Percentiles rank a stretch among this genome's conserved stretches.
phyloP scores from a whole-genome alignment of 2,888 invertebrate genomes.

The Azorinus chamasolen region DNA sequence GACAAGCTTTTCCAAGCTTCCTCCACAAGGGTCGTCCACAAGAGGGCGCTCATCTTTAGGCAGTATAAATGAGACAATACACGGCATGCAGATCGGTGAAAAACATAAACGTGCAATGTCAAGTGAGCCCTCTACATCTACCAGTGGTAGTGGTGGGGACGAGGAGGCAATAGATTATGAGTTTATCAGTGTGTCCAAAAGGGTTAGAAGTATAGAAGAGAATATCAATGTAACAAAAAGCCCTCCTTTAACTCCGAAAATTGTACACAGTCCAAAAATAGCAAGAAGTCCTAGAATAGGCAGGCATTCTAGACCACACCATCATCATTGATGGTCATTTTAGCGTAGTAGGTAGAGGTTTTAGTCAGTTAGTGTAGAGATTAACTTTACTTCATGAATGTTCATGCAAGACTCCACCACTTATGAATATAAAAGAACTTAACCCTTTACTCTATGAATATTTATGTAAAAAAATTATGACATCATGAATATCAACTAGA shows the following conservation, averaged over 20 bases:
- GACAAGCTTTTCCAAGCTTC: constrained; percentile 10
- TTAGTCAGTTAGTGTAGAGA: no score
- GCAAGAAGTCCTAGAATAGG: constrained; percentile 54
- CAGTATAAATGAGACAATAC: constrained; percentile 28
- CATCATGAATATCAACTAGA: no score
- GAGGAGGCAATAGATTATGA: constrained; percentile 46
- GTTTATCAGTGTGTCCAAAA: constrained; percentile 59
- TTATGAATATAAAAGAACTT: no score
- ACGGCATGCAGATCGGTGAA: constrained; percentile 38
- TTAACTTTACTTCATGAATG: no score
- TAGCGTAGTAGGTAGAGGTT: no score
- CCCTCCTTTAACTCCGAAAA: constrained; percentile 54
- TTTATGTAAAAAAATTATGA: no score
- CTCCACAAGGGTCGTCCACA: neutral
- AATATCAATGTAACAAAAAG: constrained; percentile 10
- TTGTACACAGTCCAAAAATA: constrained; percentile 49
- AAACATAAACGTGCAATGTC: constrained; percentile 58
- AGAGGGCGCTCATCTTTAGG: neutral
- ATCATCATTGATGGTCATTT: constrained; percentile 13
- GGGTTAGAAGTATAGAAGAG: constrained; percentile 54
- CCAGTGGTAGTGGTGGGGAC: constrained; percentile 14
- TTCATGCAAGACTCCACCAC: no score
- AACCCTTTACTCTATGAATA: no score
- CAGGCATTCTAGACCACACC: constrained; percentile 31
- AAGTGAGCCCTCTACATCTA: constrained; percentile 29